Evolutionary conservation across 1,140 invertebrate genomes (phyloP).

Genomic region (Hesperophylax magnus): DNA sequence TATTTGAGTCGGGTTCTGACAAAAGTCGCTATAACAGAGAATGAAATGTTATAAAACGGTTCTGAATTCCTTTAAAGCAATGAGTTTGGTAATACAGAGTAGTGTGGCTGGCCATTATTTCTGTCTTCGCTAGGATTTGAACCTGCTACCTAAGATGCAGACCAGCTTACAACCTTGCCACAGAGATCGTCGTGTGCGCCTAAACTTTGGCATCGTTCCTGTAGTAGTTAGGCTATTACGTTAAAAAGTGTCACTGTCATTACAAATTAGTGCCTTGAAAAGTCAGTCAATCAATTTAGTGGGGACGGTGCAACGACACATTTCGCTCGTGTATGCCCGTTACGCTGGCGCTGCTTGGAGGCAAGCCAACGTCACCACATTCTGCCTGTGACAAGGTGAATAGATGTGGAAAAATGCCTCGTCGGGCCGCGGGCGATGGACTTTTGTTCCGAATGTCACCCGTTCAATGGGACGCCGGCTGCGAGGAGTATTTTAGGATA

Average conservation of each 20-base stretch:
- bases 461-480: slow-evolving; percentile 18
- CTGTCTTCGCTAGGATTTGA: too few relatives aligned
- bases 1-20: too few relatives aligned
- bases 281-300: slow-evolving; percentile 1
- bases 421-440: background rate
- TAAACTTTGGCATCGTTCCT: too few relatives aligned
- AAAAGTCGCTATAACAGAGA: too few relatives aligned
- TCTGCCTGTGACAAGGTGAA: slow-evolving; percentile 30
- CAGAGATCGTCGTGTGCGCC: too few relatives aligned
- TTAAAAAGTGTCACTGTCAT: slow-evolving; percentile 8
- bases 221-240: too few relatives aligned
- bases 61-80: too few relatives aligned
- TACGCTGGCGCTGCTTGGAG: slow-evolving; percentile 13
- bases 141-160: too few relatives aligned
- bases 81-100: too few relatives aligned
- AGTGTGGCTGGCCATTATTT: too few relatives aligned
- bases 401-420: slow-evolving; percentile 24
- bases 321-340: background rate
- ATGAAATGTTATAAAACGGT: too few relatives aligned
- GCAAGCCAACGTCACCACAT: slow-evolving; percentile 3
- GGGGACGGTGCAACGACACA: slow-evolving; percentile 2
- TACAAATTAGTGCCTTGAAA: slow-evolving; percentile 11
- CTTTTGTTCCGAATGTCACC: slow-evolving; percentile 26
- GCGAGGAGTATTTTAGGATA: background rate
- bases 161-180: too few relatives aligned